Evolutionary conservation across 2,113 vertebrate genomes (phyloP), one percentile per base, ranked within the genome.

Genomic region (Vulpes ferrilata): DNA sequence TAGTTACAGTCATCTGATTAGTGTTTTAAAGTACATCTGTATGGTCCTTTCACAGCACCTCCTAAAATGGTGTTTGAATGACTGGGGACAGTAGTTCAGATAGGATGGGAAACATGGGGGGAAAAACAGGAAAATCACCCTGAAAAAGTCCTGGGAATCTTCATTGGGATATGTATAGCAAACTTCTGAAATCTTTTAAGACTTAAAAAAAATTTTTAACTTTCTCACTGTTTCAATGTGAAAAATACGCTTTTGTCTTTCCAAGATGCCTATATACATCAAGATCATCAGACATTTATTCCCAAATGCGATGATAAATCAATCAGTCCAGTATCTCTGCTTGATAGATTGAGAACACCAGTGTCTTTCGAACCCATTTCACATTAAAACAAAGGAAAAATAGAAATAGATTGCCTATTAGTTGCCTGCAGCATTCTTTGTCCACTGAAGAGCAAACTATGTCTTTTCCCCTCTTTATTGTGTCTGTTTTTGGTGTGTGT

Each of bases 341-440:
- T 83, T 95, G 87, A 76, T 84, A 78, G 87, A 90, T 67, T 84
- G 67, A 90, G 80, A 84, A 59, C 60, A 76, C 38, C 32, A 69
- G 51, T 82, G 73, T 76, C 82, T 95, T 79, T 88, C 59, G n/a
- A 81, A 85, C 48, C 78, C 17, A 87, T 73, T 97, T 94, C 69
- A 60, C 93, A 79, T 95, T 59, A 90, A 94, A 89, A 60, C 35
- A 93, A 88, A 64, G 48, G n/a, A 71, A 88, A 78, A 83, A 51
- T 38, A 48, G 59, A 85, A 64, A 17, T 23, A 62, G 17, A 73
- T 88, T 51, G 35, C 53, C 62, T 62, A 2, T 67, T 92, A 55
- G 71, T 78, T 0, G 5, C 48, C 11, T 71, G 8, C 15, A 81
- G 19, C 53, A 22, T 51, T 65, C 65, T 2, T 89, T 93, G 69